phyloP scores from a whole-genome alignment of 2,113 vertebrate genomes.

The Stictonetta naevosa region DNA sequence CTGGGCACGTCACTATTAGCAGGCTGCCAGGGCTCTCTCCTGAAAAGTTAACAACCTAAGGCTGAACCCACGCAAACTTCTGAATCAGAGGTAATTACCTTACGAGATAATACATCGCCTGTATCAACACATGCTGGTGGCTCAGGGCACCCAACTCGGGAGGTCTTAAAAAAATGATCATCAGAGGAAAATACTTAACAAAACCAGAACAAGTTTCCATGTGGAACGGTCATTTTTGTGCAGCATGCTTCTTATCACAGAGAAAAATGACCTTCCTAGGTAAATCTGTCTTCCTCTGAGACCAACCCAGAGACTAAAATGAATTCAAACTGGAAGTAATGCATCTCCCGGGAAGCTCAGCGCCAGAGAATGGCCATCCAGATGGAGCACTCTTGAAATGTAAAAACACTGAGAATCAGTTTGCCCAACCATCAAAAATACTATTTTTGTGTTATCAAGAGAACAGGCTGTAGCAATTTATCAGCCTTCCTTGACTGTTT shows the following conservation, averaged over 20 bases:
- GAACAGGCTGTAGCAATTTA: background rate
- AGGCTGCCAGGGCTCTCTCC: background rate
- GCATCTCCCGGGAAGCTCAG: background rate
- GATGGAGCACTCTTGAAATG: background rate
- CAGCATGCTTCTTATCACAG: background rate
- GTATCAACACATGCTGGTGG: background rate
- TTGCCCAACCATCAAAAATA: background rate
- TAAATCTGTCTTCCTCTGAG: background rate
- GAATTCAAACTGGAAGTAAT: background rate
- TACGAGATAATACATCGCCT: background rate
- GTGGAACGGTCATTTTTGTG: background rate
- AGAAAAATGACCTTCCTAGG: background rate
- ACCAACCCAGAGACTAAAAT: background rate
- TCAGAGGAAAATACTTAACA: background rate
- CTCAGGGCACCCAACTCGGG: background rate
- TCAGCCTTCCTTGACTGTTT: background rate
- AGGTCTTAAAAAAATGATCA: background rate
- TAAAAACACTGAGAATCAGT: background rate
- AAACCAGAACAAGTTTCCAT: background rate
- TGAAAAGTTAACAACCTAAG: background rate
- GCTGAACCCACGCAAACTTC: background rate
- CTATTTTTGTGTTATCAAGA: background rate
- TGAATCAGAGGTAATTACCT: constrained; percentile 18
- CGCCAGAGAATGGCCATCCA: background rate
- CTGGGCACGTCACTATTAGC: background rate